phyloP scores from a whole-genome alignment of 1,140 invertebrate genomes.

The Pseudachorutes palmiensis region DNA sequence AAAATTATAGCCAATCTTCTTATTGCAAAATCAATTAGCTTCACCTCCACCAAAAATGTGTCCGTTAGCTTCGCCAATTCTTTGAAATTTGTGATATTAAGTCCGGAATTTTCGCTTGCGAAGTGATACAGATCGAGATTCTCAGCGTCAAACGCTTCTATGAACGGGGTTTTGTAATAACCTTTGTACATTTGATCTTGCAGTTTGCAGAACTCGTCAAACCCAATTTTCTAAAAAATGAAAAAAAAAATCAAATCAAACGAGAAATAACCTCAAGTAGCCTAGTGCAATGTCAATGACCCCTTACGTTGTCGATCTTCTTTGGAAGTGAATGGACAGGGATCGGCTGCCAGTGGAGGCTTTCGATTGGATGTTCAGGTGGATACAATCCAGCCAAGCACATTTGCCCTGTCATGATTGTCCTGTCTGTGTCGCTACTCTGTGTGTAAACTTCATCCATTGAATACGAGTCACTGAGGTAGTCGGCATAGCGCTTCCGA shows the following conservation, averaged over 20 bases:
- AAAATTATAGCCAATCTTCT: neutral
- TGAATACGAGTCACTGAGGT: neutral
- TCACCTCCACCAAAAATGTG: neutral
- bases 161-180: neutral
- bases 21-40: neutral
- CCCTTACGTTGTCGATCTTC: constrained; percentile 13
- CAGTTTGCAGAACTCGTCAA: neutral
- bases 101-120: neutral
- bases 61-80: neutral
- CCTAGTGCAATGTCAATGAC: too few relatives aligned
- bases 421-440: constrained; percentile 1
- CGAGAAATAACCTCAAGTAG: too few relatives aligned
- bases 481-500: constrained; percentile 4
- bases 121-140: neutral
- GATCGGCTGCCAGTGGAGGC: constrained; percentile 13
- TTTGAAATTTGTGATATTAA: constrained; percentile 8
- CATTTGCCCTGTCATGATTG: constrained; percentile 9
- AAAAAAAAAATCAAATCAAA: too few relatives aligned
- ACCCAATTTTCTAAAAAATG: neutral
- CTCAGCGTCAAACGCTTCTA: neutral
- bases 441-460: neutral
- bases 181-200: neutral
- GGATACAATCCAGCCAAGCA: constrained; percentile 3
- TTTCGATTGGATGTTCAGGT: neutral
- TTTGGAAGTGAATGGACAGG: constrained; percentile 15